Evolutionary conservation across 2,797 vertebrate genomes (phyloP).

Genomic region (Huso huso): DNA sequence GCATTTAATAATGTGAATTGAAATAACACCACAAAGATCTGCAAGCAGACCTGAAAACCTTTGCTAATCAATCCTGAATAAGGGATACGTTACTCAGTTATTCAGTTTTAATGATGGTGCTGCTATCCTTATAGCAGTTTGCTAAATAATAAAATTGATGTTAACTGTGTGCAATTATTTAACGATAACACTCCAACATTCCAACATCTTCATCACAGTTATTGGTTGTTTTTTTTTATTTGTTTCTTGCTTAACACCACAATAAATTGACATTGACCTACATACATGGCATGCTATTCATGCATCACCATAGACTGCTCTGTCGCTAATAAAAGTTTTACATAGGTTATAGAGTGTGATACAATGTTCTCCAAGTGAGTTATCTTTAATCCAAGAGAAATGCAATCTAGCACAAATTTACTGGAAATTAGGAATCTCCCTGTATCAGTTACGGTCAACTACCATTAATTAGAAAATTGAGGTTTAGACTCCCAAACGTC

Average conservation of each 20-base stretch:
- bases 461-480: conserved; percentile 1
- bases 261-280: neutral
- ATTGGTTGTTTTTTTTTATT: too few relatives aligned
- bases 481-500: conserved; percentile 1
- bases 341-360: conserved; percentile 6
- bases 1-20: too few relatives aligned
- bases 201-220: too few relatives aligned
- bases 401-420: neutral
- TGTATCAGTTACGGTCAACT: conserved; percentile 19
- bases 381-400: neutral
- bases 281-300: neutral
- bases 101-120: too few relatives aligned
- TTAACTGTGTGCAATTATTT: too few relatives aligned
- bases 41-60: too few relatives aligned
- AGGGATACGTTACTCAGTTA: too few relatives aligned
- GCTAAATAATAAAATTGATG: too few relatives aligned
- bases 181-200: too few relatives aligned
- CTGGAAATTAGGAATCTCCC: neutral
- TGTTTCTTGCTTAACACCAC: neutral
- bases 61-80: too few relatives aligned
- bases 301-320: neutral
- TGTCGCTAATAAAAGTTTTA: neutral
- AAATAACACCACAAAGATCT: too few relatives aligned
- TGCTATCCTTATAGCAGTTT: too few relatives aligned
- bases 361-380: neutral